Evolutionary conservation across 2,888 invertebrate species (phyloP).

Genomic region (Oxycera nigricornis): DNA sequence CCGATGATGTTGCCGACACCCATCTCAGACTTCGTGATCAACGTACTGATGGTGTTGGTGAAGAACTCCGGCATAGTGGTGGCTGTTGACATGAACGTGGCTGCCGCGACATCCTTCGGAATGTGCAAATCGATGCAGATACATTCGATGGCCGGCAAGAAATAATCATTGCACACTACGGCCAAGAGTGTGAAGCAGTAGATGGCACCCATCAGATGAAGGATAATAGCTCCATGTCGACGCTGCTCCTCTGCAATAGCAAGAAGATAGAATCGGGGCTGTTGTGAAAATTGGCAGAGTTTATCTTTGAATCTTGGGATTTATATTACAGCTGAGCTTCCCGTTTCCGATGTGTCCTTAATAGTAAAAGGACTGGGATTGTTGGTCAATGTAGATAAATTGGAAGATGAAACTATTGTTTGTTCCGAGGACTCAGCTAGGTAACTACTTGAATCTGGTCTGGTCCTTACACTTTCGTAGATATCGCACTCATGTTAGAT

Average conservation of each 20-base stretch:
- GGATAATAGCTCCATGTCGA: conserved; percentile 76
- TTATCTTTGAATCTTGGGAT: too few species aligned
- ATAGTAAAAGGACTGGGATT: too few species aligned
- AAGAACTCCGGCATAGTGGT: conserved; percentile 95
- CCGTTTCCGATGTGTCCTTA: too few species aligned
- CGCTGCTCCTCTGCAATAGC: conserved; percentile 70
- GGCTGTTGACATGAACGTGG: conserved; percentile 96
- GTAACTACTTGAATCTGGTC: too few species aligned
- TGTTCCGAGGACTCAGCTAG: too few species aligned
- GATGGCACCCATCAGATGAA: conserved; percentile 78
- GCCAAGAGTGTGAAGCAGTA: conserved; percentile 88
- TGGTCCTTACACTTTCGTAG: too few species aligned
- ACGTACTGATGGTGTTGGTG: conserved; percentile 88
- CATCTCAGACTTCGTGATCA: conserved; percentile 81
- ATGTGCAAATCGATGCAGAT: conserved; percentile 82
- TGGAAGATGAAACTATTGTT: too few species aligned
- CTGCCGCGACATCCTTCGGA: conserved; percentile 91
- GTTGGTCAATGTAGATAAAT: too few species aligned
- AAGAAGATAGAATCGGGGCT: conserved; percentile 54
- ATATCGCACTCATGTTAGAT: too few species aligned
- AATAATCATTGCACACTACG: conserved; percentile 90
- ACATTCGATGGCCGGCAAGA: conserved; percentile 86
- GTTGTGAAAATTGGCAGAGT: too few species aligned
- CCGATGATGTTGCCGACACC: conserved; percentile 90
- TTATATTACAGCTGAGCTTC: too few species aligned